phyloP scores from a whole-genome alignment of 1,140 invertebrate genomes.

The Drosophila pectinifera region DNA sequence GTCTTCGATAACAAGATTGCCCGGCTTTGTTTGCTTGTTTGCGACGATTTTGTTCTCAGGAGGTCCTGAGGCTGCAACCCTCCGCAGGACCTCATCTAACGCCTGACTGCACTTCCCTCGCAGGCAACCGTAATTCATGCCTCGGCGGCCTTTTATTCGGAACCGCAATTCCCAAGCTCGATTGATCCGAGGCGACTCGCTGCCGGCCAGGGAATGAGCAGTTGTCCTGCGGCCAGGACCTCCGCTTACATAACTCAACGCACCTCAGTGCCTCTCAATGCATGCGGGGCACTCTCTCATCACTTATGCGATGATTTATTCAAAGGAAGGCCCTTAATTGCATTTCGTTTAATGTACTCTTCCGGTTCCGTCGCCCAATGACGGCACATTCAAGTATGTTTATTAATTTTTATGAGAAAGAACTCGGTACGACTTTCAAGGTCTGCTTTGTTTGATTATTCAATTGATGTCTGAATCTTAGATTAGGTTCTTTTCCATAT shows the following conservation, averaged over 20 bases:
- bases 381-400: slow-evolving; percentile 11
- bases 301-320: slow-evolving; percentile 49
- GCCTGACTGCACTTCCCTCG: slow-evolving; percentile 62
- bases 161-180: slow-evolving; percentile 72
- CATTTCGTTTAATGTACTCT: slow-evolving; percentile 37
- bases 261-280: slow-evolving; percentile 38
- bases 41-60: slow-evolving; percentile 41
- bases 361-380: slow-evolving; percentile 5
- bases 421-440: no score
- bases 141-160: slow-evolving; percentile 44
- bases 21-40: slow-evolving; percentile 62
- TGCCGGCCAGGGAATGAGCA: slow-evolving; percentile 42
- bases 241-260: slow-evolving; percentile 27
- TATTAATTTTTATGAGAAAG: slow-evolving; percentile 7
- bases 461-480: not conserved
- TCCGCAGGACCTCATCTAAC: slow-evolving; percentile 57
- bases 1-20: slow-evolving; percentile 75
- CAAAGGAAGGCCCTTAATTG: slow-evolving; percentile 32
- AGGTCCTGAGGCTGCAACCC: slow-evolving; percentile 36
- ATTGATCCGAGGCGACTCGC: slow-evolving; percentile 51
- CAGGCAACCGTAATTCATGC: slow-evolving; percentile 65
- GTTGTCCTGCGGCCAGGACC: slow-evolving; percentile 25
- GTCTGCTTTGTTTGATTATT: not conserved
- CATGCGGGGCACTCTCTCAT: slow-evolving; percentile 15
- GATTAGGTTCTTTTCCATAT: not conserved